Evolutionary conservation across 2,888 invertebrate species (phyloP).

Genomic region (Beris morrisii): DNA sequence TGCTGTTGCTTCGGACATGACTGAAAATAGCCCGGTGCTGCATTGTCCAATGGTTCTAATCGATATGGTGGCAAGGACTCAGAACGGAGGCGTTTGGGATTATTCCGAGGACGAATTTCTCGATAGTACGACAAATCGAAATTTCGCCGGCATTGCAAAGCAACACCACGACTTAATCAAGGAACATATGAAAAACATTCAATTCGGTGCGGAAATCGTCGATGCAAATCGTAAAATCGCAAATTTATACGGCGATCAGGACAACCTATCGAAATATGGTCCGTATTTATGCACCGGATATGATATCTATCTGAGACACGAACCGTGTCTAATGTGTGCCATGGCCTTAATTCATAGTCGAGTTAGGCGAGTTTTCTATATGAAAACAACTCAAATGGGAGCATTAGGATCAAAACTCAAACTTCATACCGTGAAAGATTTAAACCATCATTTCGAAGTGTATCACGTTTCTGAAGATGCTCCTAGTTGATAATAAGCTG

Average conservation of each 20-base stretch:
- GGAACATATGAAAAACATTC: constrained; percentile 50
- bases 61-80: constrained; percentile 80
- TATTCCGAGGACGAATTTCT: constrained; percentile 38
- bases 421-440: constrained; percentile 73
- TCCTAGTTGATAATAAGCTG: not conserved
- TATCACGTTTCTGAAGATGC: constrained; percentile 55
- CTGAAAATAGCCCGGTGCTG: constrained; percentile 68
- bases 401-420: constrained; percentile 72
- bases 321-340: constrained; percentile 93
- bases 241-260: constrained; percentile 40
- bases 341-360: constrained; percentile 96
- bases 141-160: constrained; percentile 56
- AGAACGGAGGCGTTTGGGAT: constrained; percentile 76
- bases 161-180: constrained; percentile 53
- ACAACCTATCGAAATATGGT: constrained; percentile 56
- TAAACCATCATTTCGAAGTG: constrained; percentile 93
- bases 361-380: constrained; percentile 78
- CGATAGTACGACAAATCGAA: constrained; percentile 47
- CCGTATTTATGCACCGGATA: constrained; percentile 88
- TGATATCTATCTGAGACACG: constrained; percentile 77
- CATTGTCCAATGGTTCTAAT: constrained; percentile 86
- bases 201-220: constrained; percentile 58
- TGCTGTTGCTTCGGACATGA: constrained; percentile 65
- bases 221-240: constrained; percentile 45
- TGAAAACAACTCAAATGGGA: constrained; percentile 62